Conservation (phyloP, 2,888 invertebrate species). For the Xestobium rufovillosum region DNA sequence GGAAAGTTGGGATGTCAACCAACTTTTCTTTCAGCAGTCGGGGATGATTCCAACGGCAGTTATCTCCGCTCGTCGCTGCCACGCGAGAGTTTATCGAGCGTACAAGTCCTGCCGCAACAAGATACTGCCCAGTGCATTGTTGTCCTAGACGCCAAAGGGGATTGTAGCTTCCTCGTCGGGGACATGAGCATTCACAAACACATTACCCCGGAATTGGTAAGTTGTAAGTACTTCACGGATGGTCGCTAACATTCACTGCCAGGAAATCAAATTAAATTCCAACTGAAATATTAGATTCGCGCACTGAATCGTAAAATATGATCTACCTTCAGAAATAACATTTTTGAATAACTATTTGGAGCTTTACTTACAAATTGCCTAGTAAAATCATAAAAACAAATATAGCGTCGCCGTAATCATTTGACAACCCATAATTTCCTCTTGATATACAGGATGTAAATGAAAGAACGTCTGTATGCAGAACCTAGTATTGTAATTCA, state of each 20-base stretch:
- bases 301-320: too few species aligned
- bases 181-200: constrained; percentile 73
- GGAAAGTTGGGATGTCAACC: constrained; percentile 60
- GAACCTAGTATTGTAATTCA: too few species aligned
- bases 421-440: too few species aligned
- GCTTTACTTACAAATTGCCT: too few species aligned
- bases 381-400: too few species aligned
- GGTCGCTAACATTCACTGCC: too few species aligned
- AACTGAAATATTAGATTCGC: constrained; percentile 7
- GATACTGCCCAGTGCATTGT: constrained; percentile 70
- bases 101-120: constrained; percentile 35
- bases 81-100: constrained; percentile 30
- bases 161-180: constrained; percentile 72
- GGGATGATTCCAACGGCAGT: constrained; percentile 56
- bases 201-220: constrained; percentile 60
- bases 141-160: constrained; percentile 65
- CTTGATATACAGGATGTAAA: too few species aligned
- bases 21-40: constrained; percentile 68
- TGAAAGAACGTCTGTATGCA: too few species aligned
- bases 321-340: too few species aligned
- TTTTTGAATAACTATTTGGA: too few species aligned
- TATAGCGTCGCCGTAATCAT: too few species aligned
- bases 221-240: too few species aligned
- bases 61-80: constrained; percentile 40
- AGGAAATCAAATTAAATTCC: constrained; percentile 1